Evolutionary conservation across 2,888 invertebrate species (phyloP).

Genomic region (Halictus ligatus): DNA sequence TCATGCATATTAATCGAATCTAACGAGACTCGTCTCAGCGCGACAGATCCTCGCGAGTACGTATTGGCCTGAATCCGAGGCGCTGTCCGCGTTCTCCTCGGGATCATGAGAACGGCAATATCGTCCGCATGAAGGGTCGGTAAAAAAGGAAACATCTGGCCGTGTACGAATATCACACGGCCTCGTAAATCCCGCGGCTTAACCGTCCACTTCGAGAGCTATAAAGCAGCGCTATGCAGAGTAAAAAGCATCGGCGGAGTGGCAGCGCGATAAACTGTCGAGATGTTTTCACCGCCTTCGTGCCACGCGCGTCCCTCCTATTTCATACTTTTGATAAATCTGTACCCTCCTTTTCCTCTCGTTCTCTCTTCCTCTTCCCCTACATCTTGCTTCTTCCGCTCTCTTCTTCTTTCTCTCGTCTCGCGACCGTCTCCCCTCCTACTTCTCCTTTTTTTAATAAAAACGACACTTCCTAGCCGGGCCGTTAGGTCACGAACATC

Average conservation of each 20-base stretch:
- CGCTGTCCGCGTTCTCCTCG: background rate
- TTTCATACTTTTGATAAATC: conserved; percentile 68
- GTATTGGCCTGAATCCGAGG: background rate
- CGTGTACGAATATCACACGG: conserved; percentile 49
- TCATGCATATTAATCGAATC: background rate
- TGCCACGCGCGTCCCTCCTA: conserved; percentile 39
- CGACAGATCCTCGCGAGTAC: background rate
- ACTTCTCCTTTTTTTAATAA: conserved; percentile 61
- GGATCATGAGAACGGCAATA: background rate
- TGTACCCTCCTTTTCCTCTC: conserved; percentile 48
- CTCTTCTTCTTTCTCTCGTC: background rate
- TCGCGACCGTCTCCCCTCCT: background rate
- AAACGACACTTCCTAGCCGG: conserved; percentile 59
- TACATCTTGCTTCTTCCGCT: conserved; percentile 39
- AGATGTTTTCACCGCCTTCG: conserved; percentile 59
- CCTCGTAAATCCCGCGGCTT: conserved; percentile 50
- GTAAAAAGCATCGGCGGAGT: conserved; percentile 50
- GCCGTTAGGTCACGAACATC: conserved; percentile 68
- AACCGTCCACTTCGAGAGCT: conserved; percentile 45
- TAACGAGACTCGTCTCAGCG: background rate
- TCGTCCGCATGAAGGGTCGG: background rate
- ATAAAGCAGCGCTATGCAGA: conserved; percentile 60
- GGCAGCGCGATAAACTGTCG: conserved; percentile 63
- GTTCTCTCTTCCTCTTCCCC: background rate
- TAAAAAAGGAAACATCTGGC: conserved; percentile 44